Evolutionary conservation across 2,888 invertebrate genomes (phyloP).

Genomic region (Sympetrum striolatum): DNA sequence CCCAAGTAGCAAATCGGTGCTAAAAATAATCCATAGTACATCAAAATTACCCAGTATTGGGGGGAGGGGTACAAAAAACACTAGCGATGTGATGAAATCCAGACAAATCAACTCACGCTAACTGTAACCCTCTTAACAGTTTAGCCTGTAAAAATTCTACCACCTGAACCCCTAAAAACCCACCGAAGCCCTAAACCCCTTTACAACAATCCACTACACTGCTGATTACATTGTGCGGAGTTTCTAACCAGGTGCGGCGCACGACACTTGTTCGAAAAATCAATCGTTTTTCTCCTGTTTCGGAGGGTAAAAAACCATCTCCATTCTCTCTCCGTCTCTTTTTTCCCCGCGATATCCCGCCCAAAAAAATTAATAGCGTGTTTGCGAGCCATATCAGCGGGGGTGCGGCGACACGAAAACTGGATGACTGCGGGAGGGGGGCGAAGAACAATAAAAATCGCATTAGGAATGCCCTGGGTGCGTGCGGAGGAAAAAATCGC

Average conservation of each 20-base stretch:
- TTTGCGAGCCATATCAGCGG: neutral
- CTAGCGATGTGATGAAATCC: no score
- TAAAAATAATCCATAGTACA: no score
- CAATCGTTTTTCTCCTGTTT: neutral
- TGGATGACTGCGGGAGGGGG: neutral
- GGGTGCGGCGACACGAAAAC: neutral
- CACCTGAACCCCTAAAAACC: no score
- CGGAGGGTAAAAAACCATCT: neutral
- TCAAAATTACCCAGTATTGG: no score
- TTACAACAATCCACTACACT: neutral
- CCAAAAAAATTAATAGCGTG: neutral
- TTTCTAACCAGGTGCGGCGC: neutral
- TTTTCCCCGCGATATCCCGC: neutral
- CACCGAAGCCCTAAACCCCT: neutral
- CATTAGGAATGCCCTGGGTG: neutral
- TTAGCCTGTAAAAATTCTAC: no score
- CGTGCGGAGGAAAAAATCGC: neutral
- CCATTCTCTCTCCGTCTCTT: neutral
- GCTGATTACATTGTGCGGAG: slow-evolving; percentile 28
- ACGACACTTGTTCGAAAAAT: neutral
- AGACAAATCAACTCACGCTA: no score
- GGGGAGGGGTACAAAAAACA: no score
- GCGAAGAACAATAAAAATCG: neutral
- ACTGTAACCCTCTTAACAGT: no score
- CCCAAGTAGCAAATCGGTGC: no score